Conservation (phyloP, 2,888 invertebrate genomes). For the Quadriops clusia region DNA sequence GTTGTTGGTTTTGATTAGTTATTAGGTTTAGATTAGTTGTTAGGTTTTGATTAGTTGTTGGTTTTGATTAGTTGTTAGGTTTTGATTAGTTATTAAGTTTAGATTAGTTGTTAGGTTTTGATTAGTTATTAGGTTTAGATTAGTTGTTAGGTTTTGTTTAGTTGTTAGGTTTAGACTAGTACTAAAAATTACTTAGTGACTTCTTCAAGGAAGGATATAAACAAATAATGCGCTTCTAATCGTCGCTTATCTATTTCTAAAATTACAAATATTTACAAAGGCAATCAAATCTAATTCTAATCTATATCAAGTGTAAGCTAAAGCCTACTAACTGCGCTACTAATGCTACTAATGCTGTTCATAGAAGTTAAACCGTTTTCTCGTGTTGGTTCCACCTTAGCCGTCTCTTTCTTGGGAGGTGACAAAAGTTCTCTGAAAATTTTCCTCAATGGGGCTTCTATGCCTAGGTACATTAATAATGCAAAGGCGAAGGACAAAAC, state of each 20-base stretch:
- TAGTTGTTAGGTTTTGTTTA: no score
- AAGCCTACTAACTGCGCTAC: slow-evolving; percentile 8
- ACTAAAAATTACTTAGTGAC: no score
- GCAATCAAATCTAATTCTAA: no score
- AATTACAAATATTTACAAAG: no score
- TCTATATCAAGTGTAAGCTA: slow-evolving; percentile 1
- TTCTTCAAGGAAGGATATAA: no score
- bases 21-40: slow-evolving; percentile 1
- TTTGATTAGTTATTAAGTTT: background rate
- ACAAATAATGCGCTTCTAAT: no score
- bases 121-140: no score
- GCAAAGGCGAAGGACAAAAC: slow-evolving; percentile 38
- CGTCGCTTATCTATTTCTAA: no score
- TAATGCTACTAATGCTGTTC: slow-evolving; percentile 5
- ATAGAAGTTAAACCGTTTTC: slow-evolving; percentile 1
- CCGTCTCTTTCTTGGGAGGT: slow-evolving; percentile 13
- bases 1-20: slow-evolving; percentile 3
- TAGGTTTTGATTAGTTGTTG: slow-evolving; percentile 1
- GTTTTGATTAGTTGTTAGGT: background rate
- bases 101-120: no score
- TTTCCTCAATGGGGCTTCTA: slow-evolving; percentile 45
- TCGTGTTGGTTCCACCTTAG: slow-evolving; percentile 2
- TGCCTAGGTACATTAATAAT: slow-evolving; percentile 40
- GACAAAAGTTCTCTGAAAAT: slow-evolving; percentile 30
- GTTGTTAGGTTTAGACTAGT: no score